phyloP scores from a whole-genome alignment of 2,797 vertebrate genomes.

The Acipenser ruthenus region DNA sequence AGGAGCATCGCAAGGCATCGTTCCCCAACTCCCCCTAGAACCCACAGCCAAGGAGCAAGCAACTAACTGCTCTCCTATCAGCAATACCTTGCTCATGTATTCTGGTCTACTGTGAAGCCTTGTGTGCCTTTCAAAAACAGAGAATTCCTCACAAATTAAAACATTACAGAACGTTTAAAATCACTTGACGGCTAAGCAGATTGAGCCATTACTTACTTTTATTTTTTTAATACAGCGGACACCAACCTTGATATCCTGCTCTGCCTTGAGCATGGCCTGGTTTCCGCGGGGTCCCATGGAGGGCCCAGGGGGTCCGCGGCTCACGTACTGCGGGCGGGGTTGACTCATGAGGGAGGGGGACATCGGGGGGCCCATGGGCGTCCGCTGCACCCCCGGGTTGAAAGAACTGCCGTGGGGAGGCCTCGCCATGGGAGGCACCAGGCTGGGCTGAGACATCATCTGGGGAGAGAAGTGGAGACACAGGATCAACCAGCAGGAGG shows the following conservation, averaged over 20 bases:
- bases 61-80: too few species aligned
- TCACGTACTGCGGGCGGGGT: conserved; percentile 73
- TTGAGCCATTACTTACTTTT: too few species aligned
- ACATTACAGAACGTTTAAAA: too few species aligned
- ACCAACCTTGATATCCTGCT: conserved; percentile 86
- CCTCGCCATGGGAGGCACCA: conserved; percentile 87
- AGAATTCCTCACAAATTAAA: too few species aligned
- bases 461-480: conserved; percentile 38
- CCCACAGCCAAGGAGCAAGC: background rate
- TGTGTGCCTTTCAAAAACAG: too few species aligned
- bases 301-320: conserved; percentile 71
- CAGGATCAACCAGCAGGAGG: background rate
- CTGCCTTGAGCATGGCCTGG: conserved; percentile 81
- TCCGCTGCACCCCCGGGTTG: conserved; percentile 82
- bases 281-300: conserved; percentile 74
- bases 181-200: too few species aligned
- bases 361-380: conserved; percentile 77
- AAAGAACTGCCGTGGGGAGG: conserved; percentile 87
- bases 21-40: background rate
- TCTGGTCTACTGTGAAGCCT: too few species aligned
- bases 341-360: conserved; percentile 85
- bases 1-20: background rate
- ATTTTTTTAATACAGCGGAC: conserved; percentile 6
- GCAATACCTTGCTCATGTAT: too few species aligned
- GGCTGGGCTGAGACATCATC: conserved; percentile 93